These are phyloP conservation scores for Nixonia krombeini DNA, from an alignment of 1,140 invertebrate genomes.

Conservation along the genomic window DNA sequence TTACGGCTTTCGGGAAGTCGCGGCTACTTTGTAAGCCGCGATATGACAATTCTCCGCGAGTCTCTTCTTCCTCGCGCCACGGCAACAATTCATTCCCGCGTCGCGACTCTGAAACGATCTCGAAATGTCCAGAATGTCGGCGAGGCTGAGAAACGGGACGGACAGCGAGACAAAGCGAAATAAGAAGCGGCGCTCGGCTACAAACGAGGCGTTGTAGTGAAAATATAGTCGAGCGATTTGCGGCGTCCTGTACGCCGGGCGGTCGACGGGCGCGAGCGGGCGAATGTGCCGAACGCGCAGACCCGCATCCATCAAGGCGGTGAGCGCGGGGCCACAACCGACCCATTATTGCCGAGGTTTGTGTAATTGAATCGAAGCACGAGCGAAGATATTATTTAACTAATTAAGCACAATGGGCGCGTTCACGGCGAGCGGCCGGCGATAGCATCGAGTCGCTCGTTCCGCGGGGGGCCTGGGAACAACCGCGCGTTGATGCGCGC, in stretches of 20 bases:
- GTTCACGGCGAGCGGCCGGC: constrained; percentile 57
- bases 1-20: constrained; percentile 23
- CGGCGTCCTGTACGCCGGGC: constrained; percentile 15
- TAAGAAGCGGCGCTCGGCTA: too few relatives aligned
- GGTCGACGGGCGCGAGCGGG: constrained; percentile 29
- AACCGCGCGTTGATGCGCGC: constrained; percentile 13
- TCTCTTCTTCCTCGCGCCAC: too few relatives aligned
- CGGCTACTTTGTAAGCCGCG: not conserved
- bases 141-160: too few relatives aligned
- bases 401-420: constrained; percentile 70
- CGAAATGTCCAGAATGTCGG: too few relatives aligned
- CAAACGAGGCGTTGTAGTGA: not conserved
- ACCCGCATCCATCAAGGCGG: constrained; percentile 52
- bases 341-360: constrained; percentile 65
- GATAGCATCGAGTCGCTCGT: constrained; percentile 52
- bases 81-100: too few relatives aligned
- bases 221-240: too few relatives aligned
- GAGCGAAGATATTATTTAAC: constrained; percentile 71
- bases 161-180: too few relatives aligned
- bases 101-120: too few relatives aligned
- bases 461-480: constrained; percentile 27
- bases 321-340: constrained; percentile 56
- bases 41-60: too few relatives aligned
- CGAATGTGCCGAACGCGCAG: constrained; percentile 37
- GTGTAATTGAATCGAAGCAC: constrained; percentile 70